phyloP scores from a whole-genome alignment of 2,888 invertebrate species.

The Ectemnius cavifrons region DNA sequence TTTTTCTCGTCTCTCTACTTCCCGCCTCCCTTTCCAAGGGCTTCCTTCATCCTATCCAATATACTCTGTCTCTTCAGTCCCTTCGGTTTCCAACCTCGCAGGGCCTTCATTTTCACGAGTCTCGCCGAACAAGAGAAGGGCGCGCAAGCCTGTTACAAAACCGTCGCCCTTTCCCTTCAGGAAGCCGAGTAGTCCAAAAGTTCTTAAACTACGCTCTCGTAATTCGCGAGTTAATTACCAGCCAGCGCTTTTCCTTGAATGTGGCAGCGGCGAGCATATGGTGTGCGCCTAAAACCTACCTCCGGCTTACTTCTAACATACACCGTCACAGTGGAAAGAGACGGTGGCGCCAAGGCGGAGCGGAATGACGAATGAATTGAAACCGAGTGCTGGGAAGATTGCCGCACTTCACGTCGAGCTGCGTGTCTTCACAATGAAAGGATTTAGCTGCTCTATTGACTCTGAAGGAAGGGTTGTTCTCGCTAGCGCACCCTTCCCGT shows the following conservation, averaged over 20 bases:
- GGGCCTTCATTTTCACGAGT: not conserved
- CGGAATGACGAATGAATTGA: not conserved
- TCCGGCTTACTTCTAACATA: not conserved
- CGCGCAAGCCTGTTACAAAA: not conserved
- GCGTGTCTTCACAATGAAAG: too few species aligned
- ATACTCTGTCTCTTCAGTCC: not conserved
- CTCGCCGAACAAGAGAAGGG: not conserved
- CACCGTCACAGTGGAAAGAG: not conserved
- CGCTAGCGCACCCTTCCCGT: too few species aligned
- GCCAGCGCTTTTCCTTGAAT: conserved; percentile 26
- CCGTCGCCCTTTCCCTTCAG: conserved; percentile 4
- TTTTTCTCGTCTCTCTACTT: not conserved
- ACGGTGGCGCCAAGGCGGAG: not conserved
- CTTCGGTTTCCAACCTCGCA: not conserved
- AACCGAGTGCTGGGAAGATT: not conserved
- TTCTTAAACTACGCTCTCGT: conserved; percentile 31
- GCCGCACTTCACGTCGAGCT: not conserved
- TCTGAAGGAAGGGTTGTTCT: too few species aligned
- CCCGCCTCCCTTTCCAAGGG: not conserved
- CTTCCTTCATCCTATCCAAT: not conserved
- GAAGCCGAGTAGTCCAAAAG: conserved; percentile 24
- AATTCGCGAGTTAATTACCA: conserved; percentile 50
- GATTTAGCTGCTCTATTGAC: too few species aligned
- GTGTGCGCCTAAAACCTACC: not conserved
- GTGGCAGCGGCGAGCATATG: conserved; percentile 11